Base-by-base conservation (phyloP, 2,888 invertebrate species). In the Bembecia ichneumoniformis region DNA sequence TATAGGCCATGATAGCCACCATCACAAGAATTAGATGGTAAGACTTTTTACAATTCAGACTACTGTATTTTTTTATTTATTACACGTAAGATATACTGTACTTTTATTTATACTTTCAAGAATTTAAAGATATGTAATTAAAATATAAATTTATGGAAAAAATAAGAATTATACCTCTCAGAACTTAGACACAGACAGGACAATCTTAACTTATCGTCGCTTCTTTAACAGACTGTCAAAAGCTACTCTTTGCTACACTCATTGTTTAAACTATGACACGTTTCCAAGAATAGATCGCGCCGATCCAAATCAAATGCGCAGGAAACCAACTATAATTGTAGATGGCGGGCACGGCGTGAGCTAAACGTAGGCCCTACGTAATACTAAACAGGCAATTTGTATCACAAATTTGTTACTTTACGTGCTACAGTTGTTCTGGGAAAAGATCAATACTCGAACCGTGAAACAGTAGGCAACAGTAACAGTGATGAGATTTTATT, bases 261-360 rank as follows among this genome's bases (percentile, higher is more conserved):
- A 82, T 81, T 81, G 82, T 82, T 74, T 77, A 74, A 80, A 71
- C 76, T 76, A 74, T 79, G 75, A 72, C 76, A 79, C 74, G 77
- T 72, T 82, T 82, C 83, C 71, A 56, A 76, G 84, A 83, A 84
- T 72, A 77, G 76, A 77, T 68, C 70, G 66, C 62, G 63, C 57
- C 82, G 82, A 81, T 81, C 83, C 82, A 83, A 82, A 83, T 86
- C 81, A 77, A 80, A 84, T 80, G 80, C 77, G 69, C 71, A 75
- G 74, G 74, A 72, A 71, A 67, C 73, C 56, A 54, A 73, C 74
- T 80, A 68, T 67, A 80, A 76, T 78, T 79, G 79, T 71, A 77
- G 70, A 79, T 77, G 62, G 63, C 53, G 58, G 65, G 65, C 74
- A 71, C 69, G 68, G 63, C 58, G 54, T 48, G 49, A 54, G 60